A percentile compares a stretch with the other conserved stretches of the same genome.
Evolutionary conservation across 2,888 invertebrate species (phyloP).

Genomic region (Hololepta plana): DNA sequence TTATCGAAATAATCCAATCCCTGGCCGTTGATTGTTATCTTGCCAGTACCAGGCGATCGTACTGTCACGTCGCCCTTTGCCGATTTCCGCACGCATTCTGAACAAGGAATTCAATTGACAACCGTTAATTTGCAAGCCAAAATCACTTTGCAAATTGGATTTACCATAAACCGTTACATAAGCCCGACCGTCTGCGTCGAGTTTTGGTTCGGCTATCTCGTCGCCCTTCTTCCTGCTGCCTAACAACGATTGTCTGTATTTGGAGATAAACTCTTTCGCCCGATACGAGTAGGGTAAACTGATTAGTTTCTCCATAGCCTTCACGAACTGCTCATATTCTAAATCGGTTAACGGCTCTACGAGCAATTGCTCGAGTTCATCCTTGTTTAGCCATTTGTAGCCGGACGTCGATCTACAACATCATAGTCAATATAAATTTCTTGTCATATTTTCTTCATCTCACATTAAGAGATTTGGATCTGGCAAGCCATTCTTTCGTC

Average conservation of each 20-base stretch:
- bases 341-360: slow-evolving; percentile 48
- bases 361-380: slow-evolving; percentile 41
- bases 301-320: slow-evolving; percentile 50
- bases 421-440: slow-evolving; percentile 3
- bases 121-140: not conserved
- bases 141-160: slow-evolving; percentile 6
- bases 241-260: slow-evolving; percentile 42
- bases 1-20: slow-evolving; percentile 61
- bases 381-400: slow-evolving; percentile 47
- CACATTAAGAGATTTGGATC: slow-evolving; percentile 41
- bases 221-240: slow-evolving; percentile 37
- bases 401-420: slow-evolving; percentile 31
- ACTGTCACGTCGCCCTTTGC: slow-evolving; percentile 67
- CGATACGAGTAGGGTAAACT: slow-evolving; percentile 53
- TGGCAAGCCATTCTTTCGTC: slow-evolving; percentile 38
- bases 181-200: slow-evolving; percentile 50
- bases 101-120: too few species aligned
- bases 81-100: slow-evolving; percentile 51
- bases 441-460: slow-evolving; percentile 14
- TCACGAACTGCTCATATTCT: slow-evolving; percentile 55
- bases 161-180: slow-evolving; percentile 51
- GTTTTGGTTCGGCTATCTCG: slow-evolving; percentile 47
- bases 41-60: slow-evolving; percentile 64
- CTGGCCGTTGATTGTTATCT: slow-evolving; percentile 61
- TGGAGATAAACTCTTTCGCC: slow-evolving; percentile 53